A percentile compares a stretch with the other conserved stretches of the same genome.
Evolutionary conservation across 2,113 vertebrate species (phyloP).

Genomic region (Psilopsiagon aymara): DNA sequence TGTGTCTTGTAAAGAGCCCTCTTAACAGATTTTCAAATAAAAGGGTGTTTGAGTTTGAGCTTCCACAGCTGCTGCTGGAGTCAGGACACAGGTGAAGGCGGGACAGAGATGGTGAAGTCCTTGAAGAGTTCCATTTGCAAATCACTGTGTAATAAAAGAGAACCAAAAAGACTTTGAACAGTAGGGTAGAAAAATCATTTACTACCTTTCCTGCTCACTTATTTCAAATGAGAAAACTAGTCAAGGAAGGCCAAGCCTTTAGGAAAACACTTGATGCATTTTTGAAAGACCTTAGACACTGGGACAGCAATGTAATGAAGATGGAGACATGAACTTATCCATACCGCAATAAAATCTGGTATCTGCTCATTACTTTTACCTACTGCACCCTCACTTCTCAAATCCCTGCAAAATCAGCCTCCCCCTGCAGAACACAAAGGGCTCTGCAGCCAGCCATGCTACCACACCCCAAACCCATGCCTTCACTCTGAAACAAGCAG

Average conservation of each 20-base stretch:
- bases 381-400: neutral
- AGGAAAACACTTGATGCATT: neutral
- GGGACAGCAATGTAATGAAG: neutral
- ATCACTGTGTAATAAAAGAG: neutral
- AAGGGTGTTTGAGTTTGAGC: neutral
- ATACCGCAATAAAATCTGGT: neutral
- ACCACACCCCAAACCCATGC: accelerated
- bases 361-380: neutral
- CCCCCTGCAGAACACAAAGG: neutral
- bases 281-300: neutral
- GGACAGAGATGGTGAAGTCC: neutral
- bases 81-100: neutral
- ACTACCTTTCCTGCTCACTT: neutral
- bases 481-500: neutral
- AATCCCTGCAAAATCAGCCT: neutral
- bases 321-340: neutral
- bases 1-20: neutral
- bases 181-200: neutral
- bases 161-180: neutral
- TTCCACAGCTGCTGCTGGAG: neutral
- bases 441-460: neutral
- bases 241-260: neutral
- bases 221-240: neutral
- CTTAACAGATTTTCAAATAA: neutral
- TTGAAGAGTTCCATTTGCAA: neutral